These are phyloP conservation scores for Sarcoramphus papa DNA, from an alignment of 2,797 vertebrate species.

Conservation along the genomic window DNA sequence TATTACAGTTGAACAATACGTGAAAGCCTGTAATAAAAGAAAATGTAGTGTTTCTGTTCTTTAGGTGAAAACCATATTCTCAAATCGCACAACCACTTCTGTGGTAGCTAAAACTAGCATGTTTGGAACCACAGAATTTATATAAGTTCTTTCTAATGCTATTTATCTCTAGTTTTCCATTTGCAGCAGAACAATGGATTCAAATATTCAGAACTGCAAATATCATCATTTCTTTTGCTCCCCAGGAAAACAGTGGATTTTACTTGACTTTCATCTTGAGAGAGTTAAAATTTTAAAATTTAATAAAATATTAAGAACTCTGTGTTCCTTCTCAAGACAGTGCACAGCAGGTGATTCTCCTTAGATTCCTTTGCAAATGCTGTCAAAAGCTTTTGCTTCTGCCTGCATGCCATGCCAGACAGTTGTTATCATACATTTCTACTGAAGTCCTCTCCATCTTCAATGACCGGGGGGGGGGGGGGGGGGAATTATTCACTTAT, in stretches of 20 bases:
- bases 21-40: background rate
- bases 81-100: background rate
- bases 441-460: background rate
- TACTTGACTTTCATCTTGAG: background rate
- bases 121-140: background rate
- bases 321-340: background rate
- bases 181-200: background rate
- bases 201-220: background rate
- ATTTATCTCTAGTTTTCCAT: background rate
- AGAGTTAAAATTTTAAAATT: background rate
- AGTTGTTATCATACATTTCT: background rate
- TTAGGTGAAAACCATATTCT: background rate
- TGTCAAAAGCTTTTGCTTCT: constrained; percentile 38
- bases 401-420: background rate
- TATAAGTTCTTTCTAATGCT: background rate
- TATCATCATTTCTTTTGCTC: background rate
- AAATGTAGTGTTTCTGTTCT: background rate
- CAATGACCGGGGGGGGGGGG: too few relatives aligned
- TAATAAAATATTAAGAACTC: background rate
- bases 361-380: background rate
- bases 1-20: background rate
- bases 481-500: background rate
- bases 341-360: background rate
- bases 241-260: background rate
- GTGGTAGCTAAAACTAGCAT: background rate